phyloP scores from a whole-genome alignment of 2,113 vertebrate genomes.

The Paradisaea rubra region DNA sequence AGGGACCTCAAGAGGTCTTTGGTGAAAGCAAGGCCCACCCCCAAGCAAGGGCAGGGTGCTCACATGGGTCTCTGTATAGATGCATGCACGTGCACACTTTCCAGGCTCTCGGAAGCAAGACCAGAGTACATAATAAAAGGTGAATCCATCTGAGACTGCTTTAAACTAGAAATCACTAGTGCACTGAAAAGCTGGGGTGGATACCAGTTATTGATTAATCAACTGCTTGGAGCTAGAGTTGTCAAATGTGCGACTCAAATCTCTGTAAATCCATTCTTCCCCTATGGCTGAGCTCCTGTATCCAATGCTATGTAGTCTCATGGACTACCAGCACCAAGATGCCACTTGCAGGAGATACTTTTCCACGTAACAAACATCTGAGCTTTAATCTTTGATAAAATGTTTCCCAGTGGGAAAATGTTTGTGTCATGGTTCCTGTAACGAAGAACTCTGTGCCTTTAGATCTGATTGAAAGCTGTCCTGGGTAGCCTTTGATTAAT shows the following conservation, averaged over 20 bases:
- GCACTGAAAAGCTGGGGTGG: background rate
- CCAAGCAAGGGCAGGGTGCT: background rate
- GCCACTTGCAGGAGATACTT: background rate
- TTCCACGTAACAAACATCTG: background rate
- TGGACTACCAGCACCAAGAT: background rate
- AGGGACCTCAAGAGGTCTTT: background rate
- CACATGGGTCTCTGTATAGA: background rate
- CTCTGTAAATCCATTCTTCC: background rate
- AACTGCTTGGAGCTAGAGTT: background rate
- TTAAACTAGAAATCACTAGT: background rate
- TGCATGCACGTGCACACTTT: rapidly evolving
- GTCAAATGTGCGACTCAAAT: background rate
- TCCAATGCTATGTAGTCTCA: background rate
- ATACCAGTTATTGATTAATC: background rate
- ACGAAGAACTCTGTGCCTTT: background rate
- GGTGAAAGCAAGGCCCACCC: background rate
- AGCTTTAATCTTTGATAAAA: background rate
- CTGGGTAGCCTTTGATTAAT: background rate
- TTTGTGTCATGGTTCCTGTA: background rate
- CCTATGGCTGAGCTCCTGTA: background rate
- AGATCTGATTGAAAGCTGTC: background rate
- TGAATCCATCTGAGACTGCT: background rate
- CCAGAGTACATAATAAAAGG: background rate
- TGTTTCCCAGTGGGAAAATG: background rate
- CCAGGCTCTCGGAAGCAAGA: background rate